Conservation (phyloP, 1,140 invertebrate species). For the Dendrolimus punctatus region DNA sequence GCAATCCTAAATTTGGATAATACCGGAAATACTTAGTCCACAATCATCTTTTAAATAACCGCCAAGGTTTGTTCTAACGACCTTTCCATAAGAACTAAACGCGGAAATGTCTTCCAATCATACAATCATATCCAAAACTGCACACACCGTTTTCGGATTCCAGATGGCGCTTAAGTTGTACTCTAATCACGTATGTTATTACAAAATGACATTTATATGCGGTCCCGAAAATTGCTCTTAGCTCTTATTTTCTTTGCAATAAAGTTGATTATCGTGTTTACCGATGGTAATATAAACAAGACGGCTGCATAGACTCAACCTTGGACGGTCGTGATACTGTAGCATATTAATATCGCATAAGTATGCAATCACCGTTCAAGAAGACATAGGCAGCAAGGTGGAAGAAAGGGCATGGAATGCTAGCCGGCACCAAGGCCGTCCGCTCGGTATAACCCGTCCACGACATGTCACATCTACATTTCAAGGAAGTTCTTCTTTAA, state of each 20-base stretch:
- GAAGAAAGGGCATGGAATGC: constrained; percentile 70
- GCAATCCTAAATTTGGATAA: too few relatives aligned
- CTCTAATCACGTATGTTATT: constrained; percentile 41
- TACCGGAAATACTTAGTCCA: too few relatives aligned
- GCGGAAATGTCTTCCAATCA: constrained; percentile 22
- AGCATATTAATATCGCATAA: constrained; percentile 63
- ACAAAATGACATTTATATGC: neutral
- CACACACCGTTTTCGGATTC: constrained; percentile 36
- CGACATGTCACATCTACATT: constrained; percentile 18
- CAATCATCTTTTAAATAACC: too few relatives aligned
- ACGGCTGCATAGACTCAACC: constrained; percentile 48
- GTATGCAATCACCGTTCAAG: constrained; percentile 61
- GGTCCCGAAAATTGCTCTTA: neutral
- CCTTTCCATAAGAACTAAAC: constrained; percentile 5
- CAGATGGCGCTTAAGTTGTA: constrained; percentile 45
- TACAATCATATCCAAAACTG: constrained; percentile 18
- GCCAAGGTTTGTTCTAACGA: constrained; percentile 3
- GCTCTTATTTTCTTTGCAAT: neutral
- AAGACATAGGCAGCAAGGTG: constrained; percentile 61
- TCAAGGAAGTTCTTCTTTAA: constrained; percentile 17
- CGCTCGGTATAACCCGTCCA: constrained; percentile 39
- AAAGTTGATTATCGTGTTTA: neutral
- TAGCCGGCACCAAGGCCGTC: constrained; percentile 50
- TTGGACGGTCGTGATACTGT: constrained; percentile 46
- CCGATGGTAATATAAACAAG: constrained; percentile 2